Conservation (phyloP, 2,888 invertebrate genomes). For the Allophyes oxyacanthae region DNA sequence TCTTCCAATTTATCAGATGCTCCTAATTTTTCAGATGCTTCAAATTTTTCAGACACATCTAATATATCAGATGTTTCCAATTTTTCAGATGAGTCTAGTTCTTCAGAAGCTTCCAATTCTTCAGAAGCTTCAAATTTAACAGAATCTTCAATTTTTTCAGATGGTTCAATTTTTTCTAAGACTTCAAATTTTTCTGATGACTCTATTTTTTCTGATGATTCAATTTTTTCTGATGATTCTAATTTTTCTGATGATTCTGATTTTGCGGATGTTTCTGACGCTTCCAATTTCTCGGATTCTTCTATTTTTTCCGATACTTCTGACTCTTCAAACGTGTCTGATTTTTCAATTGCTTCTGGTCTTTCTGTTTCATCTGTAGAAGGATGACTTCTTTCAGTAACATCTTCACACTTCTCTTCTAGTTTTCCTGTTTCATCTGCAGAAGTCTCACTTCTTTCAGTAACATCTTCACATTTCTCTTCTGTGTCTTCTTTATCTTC, state of each 20-base stretch:
- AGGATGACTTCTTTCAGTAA: constrained; percentile 18
- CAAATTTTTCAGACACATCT: constrained; percentile 23
- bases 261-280: constrained; percentile 1
- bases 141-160: neutral
- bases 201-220: constrained; percentile 6
- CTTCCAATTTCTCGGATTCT: constrained; percentile 1
- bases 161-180: constrained; percentile 16
- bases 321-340: constrained; percentile 23
- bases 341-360: constrained; percentile 17
- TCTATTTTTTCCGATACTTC: constrained; percentile 12
- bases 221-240: constrained; percentile 11
- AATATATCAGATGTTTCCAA: neutral
- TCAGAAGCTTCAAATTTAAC: constrained; percentile 14
- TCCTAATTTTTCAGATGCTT: constrained; percentile 8
- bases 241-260: neutral
- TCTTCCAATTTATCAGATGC: constrained; percentile 12
- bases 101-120: constrained; percentile 1
- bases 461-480: constrained; percentile 22
- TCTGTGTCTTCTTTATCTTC: constrained; percentile 36
- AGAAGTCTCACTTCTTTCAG: constrained; percentile 17
- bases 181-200: constrained; percentile 12
- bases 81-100: constrained; percentile 4
- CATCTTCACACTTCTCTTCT: constrained; percentile 27
- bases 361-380: too few relatives aligned
- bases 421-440: constrained; percentile 32